Conservation (phyloP, 2,113 vertebrate genomes). For the Pipra filicauda region DNA sequence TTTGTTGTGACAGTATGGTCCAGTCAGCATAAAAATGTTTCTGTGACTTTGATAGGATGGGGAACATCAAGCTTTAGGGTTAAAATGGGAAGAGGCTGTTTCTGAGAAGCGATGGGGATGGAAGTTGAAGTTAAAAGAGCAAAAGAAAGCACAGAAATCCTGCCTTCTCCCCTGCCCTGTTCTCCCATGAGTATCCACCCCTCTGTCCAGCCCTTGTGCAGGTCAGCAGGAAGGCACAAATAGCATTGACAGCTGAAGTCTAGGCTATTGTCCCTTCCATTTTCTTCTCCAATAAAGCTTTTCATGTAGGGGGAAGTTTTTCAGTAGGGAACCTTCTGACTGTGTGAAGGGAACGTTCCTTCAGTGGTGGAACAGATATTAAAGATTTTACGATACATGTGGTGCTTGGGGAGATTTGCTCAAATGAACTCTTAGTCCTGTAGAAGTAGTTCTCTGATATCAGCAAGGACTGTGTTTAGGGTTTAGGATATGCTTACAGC, state of each 20-base stretch:
- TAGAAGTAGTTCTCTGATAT: background rate
- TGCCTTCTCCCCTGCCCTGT: background rate
- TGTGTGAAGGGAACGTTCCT: background rate
- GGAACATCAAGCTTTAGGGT: background rate
- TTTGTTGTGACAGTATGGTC: background rate
- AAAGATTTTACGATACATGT: accelerated
- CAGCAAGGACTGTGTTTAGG: background rate
- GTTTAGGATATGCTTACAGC: background rate
- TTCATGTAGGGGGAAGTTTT: background rate
- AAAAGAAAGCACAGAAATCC: background rate
- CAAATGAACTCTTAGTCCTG: background rate
- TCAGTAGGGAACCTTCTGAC: background rate
- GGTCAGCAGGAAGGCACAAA: background rate
- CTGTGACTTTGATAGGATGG: background rate
- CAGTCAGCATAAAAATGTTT: background rate
- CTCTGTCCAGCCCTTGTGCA: background rate
- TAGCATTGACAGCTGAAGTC: background rate
- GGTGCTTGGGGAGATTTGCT: background rate
- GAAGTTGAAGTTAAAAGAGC: background rate
- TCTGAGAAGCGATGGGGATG: background rate
- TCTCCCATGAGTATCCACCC: background rate
- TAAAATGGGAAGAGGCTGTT: background rate
- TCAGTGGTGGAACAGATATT: background rate
- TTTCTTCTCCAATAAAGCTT: background rate
- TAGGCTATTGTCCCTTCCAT: background rate